Conservation (phyloP, 2,888 invertebrate species). For the Vannuccia rotundouncinata region DNA sequence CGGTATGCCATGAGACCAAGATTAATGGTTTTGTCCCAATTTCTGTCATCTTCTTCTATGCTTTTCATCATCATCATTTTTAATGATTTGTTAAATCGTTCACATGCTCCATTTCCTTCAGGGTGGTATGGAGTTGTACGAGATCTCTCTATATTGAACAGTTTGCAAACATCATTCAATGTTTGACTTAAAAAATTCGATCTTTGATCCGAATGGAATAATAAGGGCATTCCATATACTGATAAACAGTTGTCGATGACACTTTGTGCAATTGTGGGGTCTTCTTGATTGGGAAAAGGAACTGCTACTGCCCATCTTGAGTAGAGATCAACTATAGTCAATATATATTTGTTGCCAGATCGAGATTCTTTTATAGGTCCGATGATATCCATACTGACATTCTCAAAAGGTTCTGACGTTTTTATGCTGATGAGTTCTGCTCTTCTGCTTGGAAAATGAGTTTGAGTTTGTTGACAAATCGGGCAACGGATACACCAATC, state of each 20-base stretch:
- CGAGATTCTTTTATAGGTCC: not conserved
- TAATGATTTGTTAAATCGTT: not conserved
- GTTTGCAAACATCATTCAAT: not conserved
- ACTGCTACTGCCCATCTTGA: not conserved
- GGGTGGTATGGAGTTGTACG: constrained; percentile 1
- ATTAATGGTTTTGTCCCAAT: not conserved
- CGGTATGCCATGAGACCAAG: not conserved
- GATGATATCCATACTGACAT: not conserved
- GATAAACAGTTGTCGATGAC: not conserved
- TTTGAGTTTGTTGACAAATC: not conserved
- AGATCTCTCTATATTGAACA: not conserved
- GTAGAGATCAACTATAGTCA: not conserved
- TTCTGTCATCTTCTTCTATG: not conserved
- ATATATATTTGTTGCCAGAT: not conserved
- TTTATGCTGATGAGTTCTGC: not conserved
- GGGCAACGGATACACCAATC: not conserved
- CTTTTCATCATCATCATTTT: not conserved
- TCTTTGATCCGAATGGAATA: not conserved
- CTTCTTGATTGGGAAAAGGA: not conserved
- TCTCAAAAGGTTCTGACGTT: not conserved
- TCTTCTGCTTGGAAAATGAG: not conserved
- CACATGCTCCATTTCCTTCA: not conserved
- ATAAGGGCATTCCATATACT: not conserved
- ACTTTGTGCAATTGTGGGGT: not conserved
- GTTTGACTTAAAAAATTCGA: not conserved